Evolutionary conservation across 2,113 vertebrate genomes (phyloP).

Genomic region (Corythornis vintsioides): DNA sequence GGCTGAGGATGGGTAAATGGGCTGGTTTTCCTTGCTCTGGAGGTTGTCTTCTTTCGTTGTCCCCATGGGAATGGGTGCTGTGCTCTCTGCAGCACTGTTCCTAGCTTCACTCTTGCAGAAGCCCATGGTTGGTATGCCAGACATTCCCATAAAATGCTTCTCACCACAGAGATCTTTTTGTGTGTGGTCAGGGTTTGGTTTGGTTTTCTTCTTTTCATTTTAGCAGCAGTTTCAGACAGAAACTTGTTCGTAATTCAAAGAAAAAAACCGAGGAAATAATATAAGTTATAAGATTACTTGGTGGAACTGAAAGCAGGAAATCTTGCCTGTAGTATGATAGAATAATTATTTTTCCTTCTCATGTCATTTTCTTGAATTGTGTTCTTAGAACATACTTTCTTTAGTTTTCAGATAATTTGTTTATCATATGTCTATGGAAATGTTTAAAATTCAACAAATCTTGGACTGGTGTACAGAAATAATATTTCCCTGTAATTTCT

Average conservation of each 20-base stretch:
- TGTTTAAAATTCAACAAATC: background rate
- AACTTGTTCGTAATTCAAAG: background rate
- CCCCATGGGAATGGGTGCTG: fast-evolving
- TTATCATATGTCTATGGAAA: background rate
- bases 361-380: background rate
- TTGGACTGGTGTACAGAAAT: background rate
- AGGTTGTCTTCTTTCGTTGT: background rate
- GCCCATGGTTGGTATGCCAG: background rate
- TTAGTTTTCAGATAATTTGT: background rate
- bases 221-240: background rate
- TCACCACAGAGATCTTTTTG: background rate
- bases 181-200: background rate
- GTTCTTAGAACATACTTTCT: background rate
- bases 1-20: background rate
- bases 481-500: background rate
- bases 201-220: background rate
- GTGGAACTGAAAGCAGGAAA: background rate
- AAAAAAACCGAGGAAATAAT: background rate
- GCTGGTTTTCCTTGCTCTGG: background rate
- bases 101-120: background rate
- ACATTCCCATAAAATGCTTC: background rate
- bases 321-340: background rate
- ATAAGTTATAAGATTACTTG: background rate
- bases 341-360: background rate
- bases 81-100: background rate